Evolutionary conservation across 2,888 invertebrate genomes (phyloP).

Genomic region (Nomada ruficornis): DNA sequence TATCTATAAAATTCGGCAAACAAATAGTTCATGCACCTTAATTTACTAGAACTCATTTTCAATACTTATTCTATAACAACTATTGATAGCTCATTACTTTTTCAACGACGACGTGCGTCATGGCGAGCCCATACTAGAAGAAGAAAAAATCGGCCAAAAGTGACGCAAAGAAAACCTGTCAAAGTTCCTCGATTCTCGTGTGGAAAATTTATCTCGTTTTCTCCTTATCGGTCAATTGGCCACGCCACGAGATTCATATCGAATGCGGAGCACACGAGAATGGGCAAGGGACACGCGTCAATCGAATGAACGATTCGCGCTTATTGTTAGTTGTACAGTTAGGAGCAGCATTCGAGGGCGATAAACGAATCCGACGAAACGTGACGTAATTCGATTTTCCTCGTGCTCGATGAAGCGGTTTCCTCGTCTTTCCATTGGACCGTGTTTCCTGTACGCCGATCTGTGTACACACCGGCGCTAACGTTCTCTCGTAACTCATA

Average conservation of each 20-base stretch:
- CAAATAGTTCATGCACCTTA: too few species aligned
- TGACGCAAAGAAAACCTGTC: too few species aligned
- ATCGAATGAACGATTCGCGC: slow-evolving; percentile 27
- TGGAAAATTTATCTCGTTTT: slow-evolving; percentile 16
- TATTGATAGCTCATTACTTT: too few species aligned
- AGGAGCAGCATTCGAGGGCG: slow-evolving; percentile 48
- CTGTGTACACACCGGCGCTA: slow-evolving; percentile 34
- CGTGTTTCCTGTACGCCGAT: slow-evolving; percentile 40
- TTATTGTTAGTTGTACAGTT: slow-evolving; percentile 63
- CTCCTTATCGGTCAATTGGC: not conserved
- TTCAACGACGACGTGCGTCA: too few species aligned
- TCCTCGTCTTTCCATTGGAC: slow-evolving; percentile 45
- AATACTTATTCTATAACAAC: too few species aligned
- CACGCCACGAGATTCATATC: slow-evolving; percentile 35
- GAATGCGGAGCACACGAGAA: slow-evolving; percentile 20
- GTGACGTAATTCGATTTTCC: slow-evolving; percentile 66
- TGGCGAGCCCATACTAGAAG: too few species aligned
- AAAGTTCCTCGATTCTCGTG: not conserved
- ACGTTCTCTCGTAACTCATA: slow-evolving; percentile 43
- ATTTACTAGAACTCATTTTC: too few species aligned
- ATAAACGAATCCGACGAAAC: slow-evolving; percentile 63
- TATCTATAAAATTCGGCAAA: too few species aligned
- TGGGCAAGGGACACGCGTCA: slow-evolving; percentile 32
- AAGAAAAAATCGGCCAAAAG: too few species aligned
- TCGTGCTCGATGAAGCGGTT: slow-evolving; percentile 46